phyloP scores from a whole-genome alignment of 2,888 invertebrate species.

The Volucella zonaria region DNA sequence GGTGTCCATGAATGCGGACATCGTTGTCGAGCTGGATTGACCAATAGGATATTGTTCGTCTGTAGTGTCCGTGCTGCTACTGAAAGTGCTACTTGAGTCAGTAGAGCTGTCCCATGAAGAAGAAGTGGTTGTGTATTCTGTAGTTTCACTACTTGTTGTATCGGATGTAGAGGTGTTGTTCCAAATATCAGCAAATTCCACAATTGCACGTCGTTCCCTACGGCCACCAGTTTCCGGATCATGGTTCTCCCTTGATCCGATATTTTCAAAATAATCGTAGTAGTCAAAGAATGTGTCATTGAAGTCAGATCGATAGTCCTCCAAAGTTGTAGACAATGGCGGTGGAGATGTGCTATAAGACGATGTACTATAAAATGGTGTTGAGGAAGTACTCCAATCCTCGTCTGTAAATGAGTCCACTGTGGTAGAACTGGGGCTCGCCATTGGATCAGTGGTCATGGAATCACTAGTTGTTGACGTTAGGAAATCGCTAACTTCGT shows the following conservation, averaged over 20 bases:
- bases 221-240: conserved; percentile 43
- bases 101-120: conserved; percentile 29
- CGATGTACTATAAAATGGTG: conserved; percentile 76
- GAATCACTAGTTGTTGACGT: conserved; percentile 78
- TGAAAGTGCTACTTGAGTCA: conserved; percentile 29
- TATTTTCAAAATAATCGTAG: conserved; percentile 80
- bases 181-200: neutral
- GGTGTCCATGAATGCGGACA: conserved; percentile 30
- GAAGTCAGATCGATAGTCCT: conserved; percentile 76
- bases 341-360: conserved; percentile 75
- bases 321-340: conserved; percentile 73
- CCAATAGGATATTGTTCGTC: conserved; percentile 22
- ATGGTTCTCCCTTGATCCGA: conserved; percentile 58
- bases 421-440: conserved; percentile 60
- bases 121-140: conserved; percentile 18
- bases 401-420: conserved; percentile 68
- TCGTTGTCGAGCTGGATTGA: conserved; percentile 41
- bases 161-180: conserved; percentile 22
- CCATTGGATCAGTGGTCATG: neutral
- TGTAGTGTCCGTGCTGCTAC: conserved; percentile 26
- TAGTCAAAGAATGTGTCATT: conserved; percentile 79
- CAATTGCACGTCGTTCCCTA: conserved; percentile 49
- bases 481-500: conserved; percentile 73
- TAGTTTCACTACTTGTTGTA: conserved; percentile 11
- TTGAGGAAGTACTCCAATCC: conserved; percentile 74